Conservation (phyloP, 2,113 vertebrate species). For the Pao palembangensis region DNA sequence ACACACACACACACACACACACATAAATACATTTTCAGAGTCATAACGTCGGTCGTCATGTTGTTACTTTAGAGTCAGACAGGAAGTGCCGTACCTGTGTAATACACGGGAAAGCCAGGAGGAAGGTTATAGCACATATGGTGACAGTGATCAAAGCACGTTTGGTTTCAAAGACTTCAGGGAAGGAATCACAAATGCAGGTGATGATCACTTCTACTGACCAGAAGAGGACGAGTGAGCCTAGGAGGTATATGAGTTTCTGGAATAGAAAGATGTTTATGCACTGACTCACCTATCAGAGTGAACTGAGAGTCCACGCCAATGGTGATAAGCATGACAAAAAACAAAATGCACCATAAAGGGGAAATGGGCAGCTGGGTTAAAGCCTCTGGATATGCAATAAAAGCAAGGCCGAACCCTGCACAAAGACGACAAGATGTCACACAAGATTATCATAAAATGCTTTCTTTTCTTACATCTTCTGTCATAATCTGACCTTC, state of each 20-base stretch:
- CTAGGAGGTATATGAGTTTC: neutral
- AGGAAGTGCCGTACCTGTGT: constrained; percentile 75
- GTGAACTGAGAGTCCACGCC: constrained; percentile 93
- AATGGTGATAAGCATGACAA: constrained; percentile 90
- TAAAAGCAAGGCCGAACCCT: constrained; percentile 92
- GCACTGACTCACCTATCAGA: constrained; percentile 77
- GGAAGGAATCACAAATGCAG: constrained; percentile 82
- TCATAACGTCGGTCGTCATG: neutral
- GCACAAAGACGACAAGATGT: constrained; percentile 20
- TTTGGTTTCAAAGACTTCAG: constrained; percentile 75
- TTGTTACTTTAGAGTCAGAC: neutral
- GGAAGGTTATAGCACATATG: constrained; percentile 73
- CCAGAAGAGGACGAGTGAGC: constrained; percentile 7
- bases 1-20: constrained; percentile 19
- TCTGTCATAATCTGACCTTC: constrained; percentile 75
- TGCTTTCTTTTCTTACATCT: neutral
- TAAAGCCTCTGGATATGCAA: constrained; percentile 91
- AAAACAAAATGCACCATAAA: constrained; percentile 92
- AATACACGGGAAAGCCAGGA: constrained; percentile 85
- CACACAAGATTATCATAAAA: neutral
- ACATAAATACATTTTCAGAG: constrained; percentile 1
- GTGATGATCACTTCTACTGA: constrained; percentile 85
- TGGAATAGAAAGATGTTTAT: neutral
- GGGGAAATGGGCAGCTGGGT: constrained; percentile 84
- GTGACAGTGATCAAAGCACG: constrained; percentile 71